Evolutionary conservation across 1,140 invertebrate species (phyloP), one percentile per base, ranked within the genome.

Genomic region (Pissodes strobi): DNA sequence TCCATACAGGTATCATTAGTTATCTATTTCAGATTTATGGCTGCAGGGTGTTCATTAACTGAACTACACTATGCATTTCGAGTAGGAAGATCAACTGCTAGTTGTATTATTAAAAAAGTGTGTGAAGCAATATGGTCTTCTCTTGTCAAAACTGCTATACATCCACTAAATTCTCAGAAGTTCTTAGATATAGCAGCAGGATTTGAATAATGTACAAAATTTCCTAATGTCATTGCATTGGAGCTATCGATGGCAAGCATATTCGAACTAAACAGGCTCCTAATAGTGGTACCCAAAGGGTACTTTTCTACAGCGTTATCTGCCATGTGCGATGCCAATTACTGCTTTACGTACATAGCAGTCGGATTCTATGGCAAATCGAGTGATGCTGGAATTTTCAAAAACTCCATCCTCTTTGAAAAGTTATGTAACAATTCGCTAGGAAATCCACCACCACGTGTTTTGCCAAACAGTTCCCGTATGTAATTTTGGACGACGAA

Each of bases 291-390:
- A 58, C 53, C 10, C 48, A 71, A 74, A 41, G 4, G 61, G 17
- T 74, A 64, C 60, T 76, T 75, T 66, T 76, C 72, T 21, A 73
- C 80, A 17, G 76, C 81, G 49, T 68, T 82, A 30, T 70, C 79
- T 58, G 79, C 76, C 9, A 60, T 79, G 8, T 71, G 49, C 18
- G 78, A 80, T 74, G 64, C 69, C 38, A 66, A 79, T 64, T 79
- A 76, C 59, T 66, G 68, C 21, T 80, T 79, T 72, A 46, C 74
- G 55, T 70, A 67, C 66, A 67, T 79, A 53, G 72, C 79, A 67
- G 71, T 81, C 51, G 79, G 79, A n/a, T 68, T 75, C 27, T 78
- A 77, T 70, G 77, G 79, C 19, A 77, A 76, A 58, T 69, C 74
- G 23, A 74, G 76, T 61, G 80, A 81, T 69, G 66, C 69, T 38